Percentiles rank a stretch among this genome's conserved stretches.
Evolutionary conservation across 2,113 vertebrate species (phyloP).

Genomic region (Phocoena sinus): DNA sequence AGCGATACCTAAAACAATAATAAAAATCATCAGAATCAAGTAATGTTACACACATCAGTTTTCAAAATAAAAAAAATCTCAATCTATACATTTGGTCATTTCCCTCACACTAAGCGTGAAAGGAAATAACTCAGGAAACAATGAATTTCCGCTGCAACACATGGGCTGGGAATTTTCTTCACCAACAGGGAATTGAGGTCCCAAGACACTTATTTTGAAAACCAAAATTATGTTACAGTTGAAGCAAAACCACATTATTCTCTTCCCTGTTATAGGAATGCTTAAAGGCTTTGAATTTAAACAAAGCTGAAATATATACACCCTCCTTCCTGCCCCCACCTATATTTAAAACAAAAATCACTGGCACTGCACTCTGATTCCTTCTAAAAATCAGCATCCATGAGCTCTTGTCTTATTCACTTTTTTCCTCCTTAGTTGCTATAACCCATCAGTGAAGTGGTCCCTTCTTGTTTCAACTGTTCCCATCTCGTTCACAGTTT

Average conservation of each 20-base stretch:
- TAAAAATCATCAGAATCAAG: slow-evolving; percentile 31
- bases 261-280: slow-evolving; percentile 11
- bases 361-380: neutral
- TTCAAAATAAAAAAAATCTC: neutral
- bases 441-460: neutral
- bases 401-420: neutral
- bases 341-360: neutral
- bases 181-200: slow-evolving; percentile 54
- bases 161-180: slow-evolving; percentile 55
- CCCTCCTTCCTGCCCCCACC: neutral
- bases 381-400: neutral
- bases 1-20: slow-evolving; percentile 67
- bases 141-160: slow-evolving; percentile 56
- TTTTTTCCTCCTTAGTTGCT: neutral
- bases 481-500: neutral
- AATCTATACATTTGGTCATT: slow-evolving; percentile 47
- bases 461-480: neutral
- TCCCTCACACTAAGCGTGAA: slow-evolving; percentile 44
- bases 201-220: slow-evolving; percentile 47
- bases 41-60: neutral
- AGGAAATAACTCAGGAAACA: slow-evolving; percentile 72
- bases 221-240: slow-evolving; percentile 60
- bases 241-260: slow-evolving; percentile 34
- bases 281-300: slow-evolving; percentile 43
- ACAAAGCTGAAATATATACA: slow-evolving; percentile 17